Conservation (phyloP, 30 jellyfish, hydroid and myxozoan species). For the Pelagia noctiluca region DNA sequence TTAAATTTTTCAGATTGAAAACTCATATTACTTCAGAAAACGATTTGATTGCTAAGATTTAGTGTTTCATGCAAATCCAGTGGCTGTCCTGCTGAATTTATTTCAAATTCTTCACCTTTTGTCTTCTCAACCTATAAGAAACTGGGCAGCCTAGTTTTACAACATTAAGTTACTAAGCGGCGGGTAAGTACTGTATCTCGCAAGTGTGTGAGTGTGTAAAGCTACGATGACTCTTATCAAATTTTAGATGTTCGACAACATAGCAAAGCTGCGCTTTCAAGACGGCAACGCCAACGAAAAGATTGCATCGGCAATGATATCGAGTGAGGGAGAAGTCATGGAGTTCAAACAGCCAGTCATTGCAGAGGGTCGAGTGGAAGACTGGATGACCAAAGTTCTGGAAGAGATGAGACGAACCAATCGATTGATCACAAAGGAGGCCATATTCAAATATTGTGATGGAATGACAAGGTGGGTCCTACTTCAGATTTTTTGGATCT, state of each 20-base stretch:
- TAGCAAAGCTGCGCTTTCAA: constrained; percentile 84
- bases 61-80: too few relatives aligned
- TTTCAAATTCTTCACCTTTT: too few relatives aligned
- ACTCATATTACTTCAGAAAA: too few relatives aligned
- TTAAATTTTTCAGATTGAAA: too few relatives aligned
- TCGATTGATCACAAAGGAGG: constrained; percentile 92
- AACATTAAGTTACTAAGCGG: too few relatives aligned
- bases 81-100: too few relatives aligned
- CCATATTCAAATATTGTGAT: constrained; percentile 86
- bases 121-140: too few relatives aligned
- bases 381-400: constrained; percentile 96
- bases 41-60: neutral
- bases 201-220: neutral
- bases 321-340: constrained; percentile 96
- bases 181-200: neutral
- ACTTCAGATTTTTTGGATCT: too few relatives aligned
- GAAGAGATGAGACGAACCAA: constrained; percentile 94
- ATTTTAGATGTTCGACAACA: constrained; percentile 93
- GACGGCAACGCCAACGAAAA: constrained; percentile 80
- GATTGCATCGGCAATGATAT: constrained; percentile 89
- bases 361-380: constrained; percentile 99
- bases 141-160: too few relatives aligned
- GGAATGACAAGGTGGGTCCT: constrained; percentile 71
- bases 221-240: neutral
- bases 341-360: constrained; percentile 76